Evolutionary conservation across 2,113 vertebrate genomes (phyloP), one percentile per base, ranked within the genome.

Genomic region (Holacanthus passer): DNA sequence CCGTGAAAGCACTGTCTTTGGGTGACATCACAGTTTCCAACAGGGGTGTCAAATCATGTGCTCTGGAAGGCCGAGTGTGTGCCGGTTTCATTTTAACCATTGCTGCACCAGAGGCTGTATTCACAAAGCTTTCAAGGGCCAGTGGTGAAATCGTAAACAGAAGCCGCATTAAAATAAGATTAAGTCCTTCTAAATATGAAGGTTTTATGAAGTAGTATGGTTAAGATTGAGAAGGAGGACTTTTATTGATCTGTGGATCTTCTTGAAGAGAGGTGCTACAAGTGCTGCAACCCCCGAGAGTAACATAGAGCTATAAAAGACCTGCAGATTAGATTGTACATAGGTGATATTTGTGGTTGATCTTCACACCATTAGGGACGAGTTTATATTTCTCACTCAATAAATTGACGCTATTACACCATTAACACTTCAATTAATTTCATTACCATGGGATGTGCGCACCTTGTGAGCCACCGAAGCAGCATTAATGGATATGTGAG

Each of bases 331-430:
- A 32, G 9, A 58, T 58, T 11, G 64, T 32, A 56, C 53, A 53
- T 16, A 32, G 53, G n/a, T 32, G 11, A 67, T 65, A 60, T 82
- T 64, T 74, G 60, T 60, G 39, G 32, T 60, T 62, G 58, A 73
- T 71, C 58, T 73, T 71, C 50, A 63, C 70, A 80, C 73, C 73
- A 86, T 87, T 81, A 73, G 52, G 39, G 68, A 43, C 10, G 10
- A 65, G 75, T 76, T 82, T 71, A 47, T 67, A 67, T 81, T 73
- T 71, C 55, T 68, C 47, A 45, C 63, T 83, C 59, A 47, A 53
- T 85, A 81, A 77, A 77, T 88, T 77, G 77, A 71, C 77, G 58
- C 72, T n/a, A 22, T 71, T 77, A 66, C 47, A 73, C 59, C 59
- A 76, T 75, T 69, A 73, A 45, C 39, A 45, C 58, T 55, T 81